Base-by-base conservation (phyloP, 2,113 vertebrate genomes). In the Edolisoma coerulescens region DNA sequence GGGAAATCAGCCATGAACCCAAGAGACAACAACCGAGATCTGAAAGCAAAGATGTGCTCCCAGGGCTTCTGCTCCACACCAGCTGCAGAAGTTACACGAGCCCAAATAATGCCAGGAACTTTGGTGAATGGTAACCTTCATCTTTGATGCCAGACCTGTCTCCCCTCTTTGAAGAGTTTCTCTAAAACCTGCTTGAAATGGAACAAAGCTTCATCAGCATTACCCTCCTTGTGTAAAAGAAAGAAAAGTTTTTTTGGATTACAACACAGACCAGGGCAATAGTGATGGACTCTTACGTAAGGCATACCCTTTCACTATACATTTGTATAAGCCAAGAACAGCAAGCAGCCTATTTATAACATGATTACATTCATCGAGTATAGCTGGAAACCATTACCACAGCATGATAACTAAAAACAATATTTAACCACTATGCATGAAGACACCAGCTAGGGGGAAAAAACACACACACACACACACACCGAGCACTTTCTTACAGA, bases 231-330 rank as follows among this genome's bases (percentile, higher is more conserved):
- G 30, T 54, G 56, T 41, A 78, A 77, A 50, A 83, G 37, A 47
- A 69, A 60, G 16, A 9, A 20, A 68, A 60, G 13, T 15, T 93
- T 84, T 68, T 45, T 63, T 84, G 20, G n/a, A 57, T 17, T 57
- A 71, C 83, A 87, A 63, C 42, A 89, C 22, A 52, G 35, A 71
- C 12, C 30, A 60, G 41, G 41, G 50, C 65, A 93, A 83, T 24
- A 78, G 68, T 2, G 0, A 89, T 32, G 54, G 89, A 60, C 60
- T 83, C 89, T 95, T 91, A 97, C 69, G 50, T 82, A 95, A 95
- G 84, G 81, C 95, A 82, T 95, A 88, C 59, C 86, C 87, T 89
- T 93, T 90, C 91, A 74, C 96, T 96, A 85, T 92, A 96, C 81
- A 85, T 94, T 88, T 83, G 67, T 76, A 70, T 79, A 91, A 87